Evolutionary conservation across 1,140 invertebrate species (phyloP), one percentile per base, ranked within the genome.

Genomic region (Prorops nasuta): DNA sequence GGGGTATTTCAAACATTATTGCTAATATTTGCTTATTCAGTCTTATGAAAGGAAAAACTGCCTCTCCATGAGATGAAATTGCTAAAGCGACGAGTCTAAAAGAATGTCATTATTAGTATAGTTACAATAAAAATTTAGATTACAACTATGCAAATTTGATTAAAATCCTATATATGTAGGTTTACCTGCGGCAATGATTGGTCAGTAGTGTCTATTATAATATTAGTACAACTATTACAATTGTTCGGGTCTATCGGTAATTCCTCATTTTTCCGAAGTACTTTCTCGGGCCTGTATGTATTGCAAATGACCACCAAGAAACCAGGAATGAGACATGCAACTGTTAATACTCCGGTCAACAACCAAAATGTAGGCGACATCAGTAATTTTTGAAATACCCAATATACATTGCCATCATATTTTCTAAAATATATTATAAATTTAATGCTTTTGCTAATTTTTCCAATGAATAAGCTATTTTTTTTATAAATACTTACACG

Each of bases 291-390:
- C 43, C 54, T 65, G 8, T 63, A 58, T 0, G 44, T 51, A 1
- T 66, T 54, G 39, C 68, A 69, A 9, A 70, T 60, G n/a, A 60
- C 44, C 19, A 77, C 47, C 34, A 79, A 55, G 43, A 78, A 77
- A 58, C 87, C 84, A 0, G 88, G 88, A 14, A 83, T 54, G 1
- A 90, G 72, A 14, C 82, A 78, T 2, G 81, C 66, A 0, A 83
- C 64, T 0, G 82, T 50, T 0, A 83, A 61, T 0, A 87, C 2
- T 0, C 86, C 3, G 1, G 84, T 80, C 3, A 82, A 56, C 7
- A 89, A 58, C 83, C 84, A 87, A 49, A 87, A 83, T 0, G 80
- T 60, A 1, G 79, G 66, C 1, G 83, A 84, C 1, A 63, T 48
- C 12, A 87, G 49, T 7, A 89, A 68, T 9, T 78, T 78, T 1